These are phyloP conservation scores for Phasia obesa DNA, from an alignment of 2,888 invertebrate genomes.

Conservation along the genomic window DNA sequence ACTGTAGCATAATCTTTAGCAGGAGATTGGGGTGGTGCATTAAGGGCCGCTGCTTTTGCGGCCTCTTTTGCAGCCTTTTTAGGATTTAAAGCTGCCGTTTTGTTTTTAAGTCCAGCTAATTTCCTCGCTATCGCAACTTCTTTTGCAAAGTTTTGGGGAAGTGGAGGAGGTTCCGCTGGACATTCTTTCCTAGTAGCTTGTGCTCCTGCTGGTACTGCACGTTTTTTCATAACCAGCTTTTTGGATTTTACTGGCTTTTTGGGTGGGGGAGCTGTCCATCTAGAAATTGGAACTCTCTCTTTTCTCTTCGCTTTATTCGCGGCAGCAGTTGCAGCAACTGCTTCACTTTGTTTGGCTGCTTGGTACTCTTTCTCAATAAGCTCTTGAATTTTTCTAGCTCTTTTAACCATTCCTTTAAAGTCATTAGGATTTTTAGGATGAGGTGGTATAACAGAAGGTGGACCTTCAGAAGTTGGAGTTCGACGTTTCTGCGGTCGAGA, in stretches of 20 bases:
- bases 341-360: conserved; percentile 7
- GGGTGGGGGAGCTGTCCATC: conserved; percentile 34
- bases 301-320: conserved; percentile 42
- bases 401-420: conserved; percentile 44
- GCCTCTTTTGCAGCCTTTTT: conserved; percentile 35
- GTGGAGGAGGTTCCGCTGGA: conserved; percentile 1
- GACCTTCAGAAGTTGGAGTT: conserved; percentile 32
- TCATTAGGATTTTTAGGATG: conserved; percentile 48
- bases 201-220: background rate
- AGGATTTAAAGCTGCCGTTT: conserved; percentile 29
- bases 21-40: conserved; percentile 5
- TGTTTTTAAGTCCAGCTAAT: conserved; percentile 52
- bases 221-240: conserved; percentile 38
- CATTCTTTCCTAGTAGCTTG: background rate
- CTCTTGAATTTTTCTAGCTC: conserved; percentile 55
- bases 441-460: conserved; percentile 30
- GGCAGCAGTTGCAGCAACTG: conserved; percentile 3
- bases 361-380: conserved; percentile 26
- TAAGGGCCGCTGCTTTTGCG: conserved; percentile 18
- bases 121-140: conserved; percentile 45
- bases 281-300: conserved; percentile 45
- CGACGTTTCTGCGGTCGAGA: conserved; percentile 30
- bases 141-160: conserved; percentile 36
- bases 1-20: conserved; percentile 33
- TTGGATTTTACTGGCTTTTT: conserved; percentile 25